A percentile compares a stretch with the other conserved stretches of the same genome.
phyloP scores from a whole-genome alignment of 2,113 vertebrate genomes.

The Cephalophus harveyi region DNA sequence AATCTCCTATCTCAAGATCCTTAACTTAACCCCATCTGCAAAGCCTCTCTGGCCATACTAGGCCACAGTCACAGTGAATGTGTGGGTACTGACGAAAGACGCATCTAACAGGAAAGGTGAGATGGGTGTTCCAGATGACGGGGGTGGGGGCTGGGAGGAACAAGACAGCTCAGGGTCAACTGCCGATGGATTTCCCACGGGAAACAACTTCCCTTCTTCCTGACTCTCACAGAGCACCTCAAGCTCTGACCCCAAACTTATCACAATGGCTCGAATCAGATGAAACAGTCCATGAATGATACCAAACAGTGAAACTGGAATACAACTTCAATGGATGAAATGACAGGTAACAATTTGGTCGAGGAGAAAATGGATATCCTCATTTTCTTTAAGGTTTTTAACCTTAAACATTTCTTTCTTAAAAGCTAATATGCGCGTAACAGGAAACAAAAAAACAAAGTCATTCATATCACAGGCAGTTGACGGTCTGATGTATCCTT shows the following conservation, averaged over 20 bases:
- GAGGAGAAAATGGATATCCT: background rate
- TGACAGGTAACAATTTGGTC: background rate
- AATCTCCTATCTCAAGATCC: background rate
- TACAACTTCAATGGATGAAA: background rate
- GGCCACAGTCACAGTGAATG: too few relatives aligned
- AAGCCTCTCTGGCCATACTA: background rate
- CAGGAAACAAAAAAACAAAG: background rate
- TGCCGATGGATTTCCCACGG: fast-evolving
- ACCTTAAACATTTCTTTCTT: background rate
- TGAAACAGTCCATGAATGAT: background rate
- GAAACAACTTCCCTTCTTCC: background rate
- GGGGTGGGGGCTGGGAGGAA: background rate
- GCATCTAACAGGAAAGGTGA: background rate
- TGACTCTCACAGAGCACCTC: background rate
- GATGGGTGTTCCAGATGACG: background rate
- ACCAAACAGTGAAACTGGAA: background rate
- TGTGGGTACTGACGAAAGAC: fast-evolving
- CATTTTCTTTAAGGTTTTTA: background rate
- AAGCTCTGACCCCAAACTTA: background rate
- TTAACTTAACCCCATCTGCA: background rate
- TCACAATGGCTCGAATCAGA: background rate
- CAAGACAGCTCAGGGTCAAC: background rate
- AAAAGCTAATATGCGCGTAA: background rate
- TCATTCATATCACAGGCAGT: background rate
- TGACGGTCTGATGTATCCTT: background rate